phyloP scores from a whole-genome alignment of 2,797 vertebrate species.

The Coccyzus lansbergi region DNA sequence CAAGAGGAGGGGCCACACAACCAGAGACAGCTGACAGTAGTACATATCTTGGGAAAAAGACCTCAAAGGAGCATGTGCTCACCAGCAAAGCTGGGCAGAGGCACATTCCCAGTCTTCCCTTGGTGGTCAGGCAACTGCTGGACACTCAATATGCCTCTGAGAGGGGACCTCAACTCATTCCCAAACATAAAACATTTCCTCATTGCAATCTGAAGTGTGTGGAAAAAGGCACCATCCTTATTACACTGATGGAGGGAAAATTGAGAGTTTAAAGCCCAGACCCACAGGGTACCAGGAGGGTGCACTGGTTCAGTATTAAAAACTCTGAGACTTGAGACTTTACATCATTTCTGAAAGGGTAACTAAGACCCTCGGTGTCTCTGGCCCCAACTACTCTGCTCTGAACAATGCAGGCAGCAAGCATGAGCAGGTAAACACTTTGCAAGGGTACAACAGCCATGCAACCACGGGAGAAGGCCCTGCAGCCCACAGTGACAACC shows the following conservation, averaged over 20 bases:
- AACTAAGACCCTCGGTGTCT: background rate
- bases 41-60: rapidly evolving
- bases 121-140: background rate
- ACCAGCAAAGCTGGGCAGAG: background rate
- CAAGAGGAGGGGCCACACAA: background rate
- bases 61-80: background rate
- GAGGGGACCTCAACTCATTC: background rate
- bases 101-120: background rate
- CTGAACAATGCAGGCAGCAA: rapidly evolving
- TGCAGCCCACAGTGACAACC: background rate
- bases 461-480: rapidly evolving
- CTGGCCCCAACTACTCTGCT: background rate
- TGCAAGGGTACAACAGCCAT: background rate
- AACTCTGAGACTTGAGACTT: background rate
- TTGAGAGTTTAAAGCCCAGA: background rate
- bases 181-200: background rate
- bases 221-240: background rate
- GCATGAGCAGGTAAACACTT: background rate
- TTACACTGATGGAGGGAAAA: background rate
- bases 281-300: background rate
- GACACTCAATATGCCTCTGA: background rate
- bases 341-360: background rate
- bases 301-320: background rate
- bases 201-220: background rate
- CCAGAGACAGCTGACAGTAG: background rate